A percentile compares a stretch with the other conserved stretches of the same genome.
These are phyloP conservation scores for Oncorhynchus tshawytscha DNA, from an alignment of 2,113 vertebrate species.

Conservation along the genomic window DNA sequence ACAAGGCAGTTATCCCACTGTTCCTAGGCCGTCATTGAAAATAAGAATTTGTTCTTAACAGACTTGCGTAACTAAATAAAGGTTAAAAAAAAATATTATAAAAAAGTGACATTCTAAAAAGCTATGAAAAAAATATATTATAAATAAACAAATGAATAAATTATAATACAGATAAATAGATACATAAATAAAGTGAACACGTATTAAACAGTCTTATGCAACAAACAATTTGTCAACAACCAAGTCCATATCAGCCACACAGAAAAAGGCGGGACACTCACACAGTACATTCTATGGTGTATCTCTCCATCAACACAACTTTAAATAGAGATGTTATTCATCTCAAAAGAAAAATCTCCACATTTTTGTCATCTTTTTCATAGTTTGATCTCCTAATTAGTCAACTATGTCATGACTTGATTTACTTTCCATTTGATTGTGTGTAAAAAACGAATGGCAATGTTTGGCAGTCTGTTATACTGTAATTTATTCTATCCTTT, in stretches of 20 bases:
- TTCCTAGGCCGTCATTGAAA: too few relatives aligned
- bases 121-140: slow-evolving; percentile 9
- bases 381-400: too few relatives aligned
- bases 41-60: too few relatives aligned
- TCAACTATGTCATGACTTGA: slow-evolving; percentile 18
- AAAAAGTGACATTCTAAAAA: background rate
- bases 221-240: background rate
- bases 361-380: too few relatives aligned
- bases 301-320: slow-evolving; percentile 25
- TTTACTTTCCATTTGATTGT: slow-evolving; percentile 33
- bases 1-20: too few relatives aligned
- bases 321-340: slow-evolving; percentile 8
- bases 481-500: slow-evolving; percentile 24
- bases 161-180: slow-evolving; percentile 44
- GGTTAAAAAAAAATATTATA: too few relatives aligned
- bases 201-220: slow-evolving; percentile 27
- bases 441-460: slow-evolving; percentile 24
- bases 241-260: background rate
- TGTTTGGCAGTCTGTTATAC: background rate
- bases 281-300: slow-evolving; percentile 40
- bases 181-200: slow-evolving; percentile 49
- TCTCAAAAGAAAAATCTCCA: too few relatives aligned
- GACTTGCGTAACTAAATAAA: too few relatives aligned
- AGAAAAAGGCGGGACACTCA: background rate
- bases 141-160: slow-evolving; percentile 7